Conservation (phyloP, 2,113 vertebrate species). For the Dryoscopus gambensis region DNA sequence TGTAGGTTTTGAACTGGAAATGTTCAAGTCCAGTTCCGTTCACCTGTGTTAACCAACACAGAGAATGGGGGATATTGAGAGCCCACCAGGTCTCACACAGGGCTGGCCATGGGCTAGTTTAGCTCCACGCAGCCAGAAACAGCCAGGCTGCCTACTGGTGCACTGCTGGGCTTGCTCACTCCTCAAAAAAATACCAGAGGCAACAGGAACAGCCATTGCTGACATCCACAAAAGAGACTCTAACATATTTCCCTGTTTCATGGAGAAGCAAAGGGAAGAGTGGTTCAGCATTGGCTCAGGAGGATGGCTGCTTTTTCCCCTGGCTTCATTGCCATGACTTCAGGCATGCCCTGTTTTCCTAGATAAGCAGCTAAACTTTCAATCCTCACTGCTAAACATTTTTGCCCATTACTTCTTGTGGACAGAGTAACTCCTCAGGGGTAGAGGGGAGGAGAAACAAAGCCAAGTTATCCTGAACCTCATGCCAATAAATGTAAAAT, state of each 20-base stretch:
- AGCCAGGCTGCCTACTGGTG: background rate
- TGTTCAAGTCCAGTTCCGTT: background rate
- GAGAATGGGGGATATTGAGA: background rate
- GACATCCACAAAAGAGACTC: background rate
- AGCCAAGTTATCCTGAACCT: background rate
- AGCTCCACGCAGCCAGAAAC: background rate
- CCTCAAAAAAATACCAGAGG: background rate
- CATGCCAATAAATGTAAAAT: constrained; percentile 17
- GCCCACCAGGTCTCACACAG: background rate
- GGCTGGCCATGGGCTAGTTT: background rate
- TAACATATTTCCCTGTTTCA: background rate
- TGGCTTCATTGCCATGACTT: background rate
- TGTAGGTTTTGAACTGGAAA: background rate
- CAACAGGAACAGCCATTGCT: background rate
- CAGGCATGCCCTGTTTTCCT: constrained; percentile 32
- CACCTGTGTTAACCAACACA: background rate
- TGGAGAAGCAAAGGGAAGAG: background rate
- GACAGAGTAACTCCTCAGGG: background rate
- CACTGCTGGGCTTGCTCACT: background rate
- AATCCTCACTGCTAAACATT: background rate
- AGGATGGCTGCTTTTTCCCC: background rate
- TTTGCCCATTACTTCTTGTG: background rate
- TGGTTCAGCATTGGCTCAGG: background rate
- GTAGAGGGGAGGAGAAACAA: background rate
- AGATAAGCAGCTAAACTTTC: constrained; percentile 50